These are phyloP conservation scores for Drosophila nigrodunni DNA, from an alignment of 1,140 invertebrate genomes.

Conservation along the genomic window DNA sequence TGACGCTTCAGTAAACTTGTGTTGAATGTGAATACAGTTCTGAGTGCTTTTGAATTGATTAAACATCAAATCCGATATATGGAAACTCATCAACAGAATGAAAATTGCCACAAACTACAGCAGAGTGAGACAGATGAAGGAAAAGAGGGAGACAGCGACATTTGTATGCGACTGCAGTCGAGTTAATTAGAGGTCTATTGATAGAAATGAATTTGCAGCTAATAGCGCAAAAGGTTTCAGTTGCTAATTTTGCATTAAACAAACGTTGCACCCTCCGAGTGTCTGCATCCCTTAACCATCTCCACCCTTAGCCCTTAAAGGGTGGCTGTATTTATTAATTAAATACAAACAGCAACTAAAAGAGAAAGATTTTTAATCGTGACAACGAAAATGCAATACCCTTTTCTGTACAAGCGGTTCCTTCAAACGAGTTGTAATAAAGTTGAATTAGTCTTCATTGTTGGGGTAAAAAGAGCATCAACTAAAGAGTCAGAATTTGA, in stretches of 20 bases:
- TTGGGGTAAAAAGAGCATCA: background rate
- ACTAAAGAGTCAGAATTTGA: slow-evolving; percentile 13
- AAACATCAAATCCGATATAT: slow-evolving; percentile 58
- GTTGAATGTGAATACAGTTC: slow-evolving; percentile 6
- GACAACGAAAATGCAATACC: background rate
- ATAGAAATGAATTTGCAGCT: slow-evolving; percentile 69
- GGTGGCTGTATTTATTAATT: slow-evolving; percentile 67
- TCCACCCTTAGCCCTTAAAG: background rate
- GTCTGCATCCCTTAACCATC: background rate
- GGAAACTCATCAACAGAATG: slow-evolving; percentile 51
- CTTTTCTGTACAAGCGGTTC: no score
- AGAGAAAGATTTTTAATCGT: slow-evolving; percentile 16
- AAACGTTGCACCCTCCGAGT: slow-evolving; percentile 3
- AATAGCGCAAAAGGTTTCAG: slow-evolving; percentile 49
- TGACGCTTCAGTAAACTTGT: slow-evolving; percentile 55
- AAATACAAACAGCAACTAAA: slow-evolving; percentile 23
- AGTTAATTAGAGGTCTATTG: slow-evolving; percentile 79
- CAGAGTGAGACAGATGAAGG: background rate
- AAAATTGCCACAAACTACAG: background rate
- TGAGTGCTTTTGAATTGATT: slow-evolving; percentile 53
- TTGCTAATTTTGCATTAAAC: slow-evolving; percentile 40
- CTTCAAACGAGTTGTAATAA: no score
- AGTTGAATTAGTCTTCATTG: no score
- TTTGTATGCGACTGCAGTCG: slow-evolving; percentile 1
- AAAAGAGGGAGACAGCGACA: background rate